Conservation (phyloP, 2,113 vertebrate genomes). For the Nothocercus nigrocapillus region DNA sequence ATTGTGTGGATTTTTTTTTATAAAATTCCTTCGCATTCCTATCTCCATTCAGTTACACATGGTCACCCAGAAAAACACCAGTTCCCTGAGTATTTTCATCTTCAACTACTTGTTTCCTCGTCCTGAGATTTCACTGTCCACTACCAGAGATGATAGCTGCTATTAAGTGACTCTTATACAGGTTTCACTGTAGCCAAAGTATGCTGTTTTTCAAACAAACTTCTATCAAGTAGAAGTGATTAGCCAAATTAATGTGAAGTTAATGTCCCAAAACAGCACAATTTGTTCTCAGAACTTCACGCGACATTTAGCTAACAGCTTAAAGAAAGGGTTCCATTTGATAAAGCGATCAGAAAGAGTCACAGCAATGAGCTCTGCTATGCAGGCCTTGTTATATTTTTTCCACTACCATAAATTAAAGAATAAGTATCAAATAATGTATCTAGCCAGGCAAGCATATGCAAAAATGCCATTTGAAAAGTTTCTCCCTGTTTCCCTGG, state of each 20-base stretch:
- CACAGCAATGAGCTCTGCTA: constrained; percentile 17
- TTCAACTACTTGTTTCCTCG: background rate
- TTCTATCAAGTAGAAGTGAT: constrained; percentile 71
- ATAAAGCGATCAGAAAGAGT: constrained; percentile 58
- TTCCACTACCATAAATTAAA: constrained; percentile 55
- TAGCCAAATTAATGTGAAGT: constrained; percentile 73
- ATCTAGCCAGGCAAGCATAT: constrained; percentile 33
- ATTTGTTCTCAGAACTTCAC: constrained; percentile 74
- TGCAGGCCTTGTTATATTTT: constrained; percentile 28
- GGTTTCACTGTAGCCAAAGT: constrained; percentile 11
- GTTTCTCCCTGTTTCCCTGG: background rate
- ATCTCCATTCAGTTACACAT: background rate
- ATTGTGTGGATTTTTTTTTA: background rate
- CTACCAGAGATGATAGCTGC: background rate
- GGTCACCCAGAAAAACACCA: background rate
- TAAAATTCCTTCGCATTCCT: background rate
- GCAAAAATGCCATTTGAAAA: background rate
- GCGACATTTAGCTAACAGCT: constrained; percentile 72
- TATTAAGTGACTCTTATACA: background rate
- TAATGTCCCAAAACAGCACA: constrained; percentile 72
- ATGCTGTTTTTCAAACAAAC: constrained; percentile 69
- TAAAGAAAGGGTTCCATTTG: constrained; percentile 62
- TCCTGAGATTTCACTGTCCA: background rate
- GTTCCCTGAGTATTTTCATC: background rate
- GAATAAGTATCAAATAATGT: constrained; percentile 50